phyloP scores from a whole-genome alignment of 1,140 invertebrate species.

The Ladona fulva region DNA sequence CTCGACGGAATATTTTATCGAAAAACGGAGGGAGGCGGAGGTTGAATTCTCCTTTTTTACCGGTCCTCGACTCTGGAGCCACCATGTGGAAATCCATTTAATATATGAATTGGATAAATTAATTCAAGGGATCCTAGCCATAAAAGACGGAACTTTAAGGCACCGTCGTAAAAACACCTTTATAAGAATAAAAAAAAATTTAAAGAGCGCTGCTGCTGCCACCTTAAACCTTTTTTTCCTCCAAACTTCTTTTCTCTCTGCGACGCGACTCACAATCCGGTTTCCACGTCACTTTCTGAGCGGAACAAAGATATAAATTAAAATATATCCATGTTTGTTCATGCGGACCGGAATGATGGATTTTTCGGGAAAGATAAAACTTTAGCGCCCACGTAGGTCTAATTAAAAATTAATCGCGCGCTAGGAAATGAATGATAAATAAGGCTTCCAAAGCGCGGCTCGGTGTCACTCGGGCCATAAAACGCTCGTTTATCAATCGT shows the following conservation, averaged over 20 bases:
- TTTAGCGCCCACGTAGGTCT: not conserved
- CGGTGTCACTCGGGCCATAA: not conserved
- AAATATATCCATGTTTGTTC: not conserved
- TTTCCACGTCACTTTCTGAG: not conserved
- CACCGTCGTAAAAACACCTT: not conserved
- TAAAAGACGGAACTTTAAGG: not conserved
- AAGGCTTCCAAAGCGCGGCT: not conserved
- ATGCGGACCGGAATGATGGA: not conserved
- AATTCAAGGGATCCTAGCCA: not conserved
- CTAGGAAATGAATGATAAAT: not conserved
- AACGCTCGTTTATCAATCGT: not conserved
- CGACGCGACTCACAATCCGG: not conserved
- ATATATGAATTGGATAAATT: constrained; percentile 7
- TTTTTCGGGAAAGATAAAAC: not conserved
- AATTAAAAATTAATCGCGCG: constrained; percentile 6
- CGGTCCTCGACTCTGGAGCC: not conserved
- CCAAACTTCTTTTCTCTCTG: not conserved
- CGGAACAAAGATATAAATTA: not conserved
- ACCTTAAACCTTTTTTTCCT: not conserved
- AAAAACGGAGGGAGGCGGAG: not conserved
- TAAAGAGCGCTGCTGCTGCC: not conserved
- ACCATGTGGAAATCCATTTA: not conserved
- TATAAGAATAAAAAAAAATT: not conserved
- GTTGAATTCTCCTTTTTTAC: not conserved
- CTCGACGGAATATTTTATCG: too few relatives aligned